A percentile compares a stretch with the other conserved stretches of the same genome.
These are phyloP conservation scores for Artibeus lituratus DNA, from an alignment of 2,797 vertebrate species.

Conservation along the genomic window DNA sequence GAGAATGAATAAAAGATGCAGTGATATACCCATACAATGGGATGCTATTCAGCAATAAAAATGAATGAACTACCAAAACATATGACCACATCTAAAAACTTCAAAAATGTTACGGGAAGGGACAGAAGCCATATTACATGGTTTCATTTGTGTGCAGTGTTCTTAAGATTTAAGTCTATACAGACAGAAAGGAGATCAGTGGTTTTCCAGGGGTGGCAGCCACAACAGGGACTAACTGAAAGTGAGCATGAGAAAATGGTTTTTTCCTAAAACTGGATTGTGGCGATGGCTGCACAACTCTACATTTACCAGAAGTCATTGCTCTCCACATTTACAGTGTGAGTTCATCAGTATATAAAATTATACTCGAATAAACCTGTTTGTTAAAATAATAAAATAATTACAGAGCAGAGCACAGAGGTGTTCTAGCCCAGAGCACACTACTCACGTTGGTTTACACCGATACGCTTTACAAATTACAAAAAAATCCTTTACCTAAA, in stretches of 20 bases:
- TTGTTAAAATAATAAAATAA: neutral
- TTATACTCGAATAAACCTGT: neutral
- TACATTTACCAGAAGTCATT: neutral
- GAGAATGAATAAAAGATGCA: neutral
- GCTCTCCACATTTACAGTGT: neutral
- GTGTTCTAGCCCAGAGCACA: neutral
- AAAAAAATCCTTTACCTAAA: neutral
- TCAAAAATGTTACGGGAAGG: neutral
- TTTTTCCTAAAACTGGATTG: neutral
- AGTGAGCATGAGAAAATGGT: neutral
- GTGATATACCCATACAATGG: neutral
- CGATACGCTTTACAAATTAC: neutral
- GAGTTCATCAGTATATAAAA: neutral
- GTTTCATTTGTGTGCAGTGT: neutral
- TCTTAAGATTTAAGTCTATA: neutral
- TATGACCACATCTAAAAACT: neutral
- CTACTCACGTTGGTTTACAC: neutral
- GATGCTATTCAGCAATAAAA: neutral
- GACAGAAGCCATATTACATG: neutral
- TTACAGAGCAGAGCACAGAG: neutral
- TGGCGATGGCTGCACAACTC: neutral
- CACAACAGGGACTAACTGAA: neutral
- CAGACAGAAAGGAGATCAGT: neutral
- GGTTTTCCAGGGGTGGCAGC: neutral
- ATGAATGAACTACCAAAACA: neutral